Base-by-base conservation (phyloP, 2,113 vertebrate genomes). In the Neofelis nebulosa region DNA sequence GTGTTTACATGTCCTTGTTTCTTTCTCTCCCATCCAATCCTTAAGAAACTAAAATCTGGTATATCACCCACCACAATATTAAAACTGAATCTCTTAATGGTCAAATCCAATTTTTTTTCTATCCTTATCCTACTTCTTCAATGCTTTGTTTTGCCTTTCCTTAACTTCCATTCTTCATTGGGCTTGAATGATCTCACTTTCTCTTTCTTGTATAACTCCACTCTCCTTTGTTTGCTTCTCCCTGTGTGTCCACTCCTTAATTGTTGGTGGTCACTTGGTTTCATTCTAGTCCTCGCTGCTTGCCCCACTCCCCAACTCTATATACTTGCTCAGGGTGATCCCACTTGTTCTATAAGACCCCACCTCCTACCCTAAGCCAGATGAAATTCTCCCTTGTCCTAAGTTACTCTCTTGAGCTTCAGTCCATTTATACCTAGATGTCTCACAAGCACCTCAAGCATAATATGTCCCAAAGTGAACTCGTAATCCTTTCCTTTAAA, bases 1-100 rank as follows among this genome's bases (percentile, higher is more conserved):
- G 29, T 78, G 50, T 71, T 85, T 90, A 69, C 6, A 15, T 85
- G 52, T 80, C 50, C 55, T 76, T 80, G 48, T 71, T 61, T 81
- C 41, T 87, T 63, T 5, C 65, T 38, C 31, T 69, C 29, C n/a
- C 79, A 57, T 68, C 81, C 68, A 87, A 50, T 76, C 48, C 79
- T 76, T 92, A 76, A 87, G 48, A 91, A 94, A 92, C 45, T 65
- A 82, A 94, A 76, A 50, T 76, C 33, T 18, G 29, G 36, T 84
- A 7, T 84, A 73, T 80, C 29, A 80, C n/a, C 13, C 12, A 36
- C 12, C 7, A 81, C 41, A 86, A 79, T 80, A 73, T n/a, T 93
- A 41, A 69, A 96, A 89, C 3, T 36, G 50, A 86, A 86, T 91
- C 45, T 89, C 15, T 76, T 90, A 65, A 90, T 90, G 41, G 19